Percentiles rank a stretch among this genome's conserved stretches.
Conservation (phyloP, 1,140 invertebrate species). For the Leptonema lineaticorne region DNA sequence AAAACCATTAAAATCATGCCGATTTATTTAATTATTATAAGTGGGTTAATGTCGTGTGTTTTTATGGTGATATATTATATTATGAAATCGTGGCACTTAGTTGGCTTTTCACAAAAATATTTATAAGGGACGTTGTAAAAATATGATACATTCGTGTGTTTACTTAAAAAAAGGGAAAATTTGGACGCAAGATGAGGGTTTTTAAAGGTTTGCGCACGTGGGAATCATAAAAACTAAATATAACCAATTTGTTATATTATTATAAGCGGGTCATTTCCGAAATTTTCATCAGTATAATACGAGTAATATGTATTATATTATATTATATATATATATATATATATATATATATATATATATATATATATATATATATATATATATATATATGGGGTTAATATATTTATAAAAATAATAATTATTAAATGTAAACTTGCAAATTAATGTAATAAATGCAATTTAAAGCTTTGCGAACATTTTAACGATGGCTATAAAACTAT, state of each 20-base stretch:
- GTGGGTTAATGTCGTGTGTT: no score
- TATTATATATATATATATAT: neutral
- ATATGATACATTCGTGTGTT: neutral
- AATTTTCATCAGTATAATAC: no score
- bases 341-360: neutral
- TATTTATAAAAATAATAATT: no score
- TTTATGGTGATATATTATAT: no score
- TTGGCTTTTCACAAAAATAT: no score
- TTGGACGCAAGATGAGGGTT: slow-evolving; percentile 24
- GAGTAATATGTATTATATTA: neutral
- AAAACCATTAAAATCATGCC: no score
- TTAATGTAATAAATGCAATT: neutral
- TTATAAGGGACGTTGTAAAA: neutral
- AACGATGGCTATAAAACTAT: no score
- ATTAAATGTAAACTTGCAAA: neutral
- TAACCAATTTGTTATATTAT: slow-evolving; percentile 30
- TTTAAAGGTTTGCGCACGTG: slow-evolving; percentile 9
- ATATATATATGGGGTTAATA: neutral
- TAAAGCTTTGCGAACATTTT: no score
- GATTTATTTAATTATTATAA: neutral
- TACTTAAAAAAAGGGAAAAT: slow-evolving; percentile 28
- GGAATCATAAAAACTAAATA: slow-evolving; percentile 25
- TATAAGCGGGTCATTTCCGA: slow-evolving; percentile 7
- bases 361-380: neutral
- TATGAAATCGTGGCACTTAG: no score